Base-by-base conservation (phyloP, 2,888 invertebrate genomes). In the Linyphia triangularis region DNA sequence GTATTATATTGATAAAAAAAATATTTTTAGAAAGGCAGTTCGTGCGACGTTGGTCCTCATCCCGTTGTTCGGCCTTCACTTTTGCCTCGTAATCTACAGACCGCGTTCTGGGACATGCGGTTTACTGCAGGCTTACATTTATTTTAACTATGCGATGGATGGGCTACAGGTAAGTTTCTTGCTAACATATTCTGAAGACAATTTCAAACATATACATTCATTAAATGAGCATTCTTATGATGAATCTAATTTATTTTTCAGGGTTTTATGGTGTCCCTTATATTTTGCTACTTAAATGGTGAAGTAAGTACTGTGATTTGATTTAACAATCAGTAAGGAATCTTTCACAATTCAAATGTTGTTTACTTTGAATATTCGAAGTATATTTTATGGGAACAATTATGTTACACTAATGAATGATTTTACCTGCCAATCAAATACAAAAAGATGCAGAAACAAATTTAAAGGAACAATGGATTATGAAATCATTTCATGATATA, bases 41-140 rank as follows among this genome's bases (percentile, higher is more conserved):
- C 91, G 93, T 5, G 93, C 93, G 1, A 93, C 93, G 0, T 90
- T 94, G 82, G 92, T 94, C 79, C 91, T 94, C 78, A 92, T 94
- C 83, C 94, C 94, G 3, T 92, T 94, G 37, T 94, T 94, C 91
- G 94, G 94, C 4, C 92, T 94, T 1, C 93, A 94, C 90, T 93
- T 93, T 90, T 90, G 93, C 69, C 91, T 93, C 26, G 93, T 93
- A n/a, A 92, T 93, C 70, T 93, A 93, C 91, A 92, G 93, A 22
- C 91, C 91, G 2, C 88, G 90, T 5, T 89, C 78, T n/a, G 90
- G 90, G 5, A 89, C 90, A 4, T 92, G 92, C 85, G 90, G 91
- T 10, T 92, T 92, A 91, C 91, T 92, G 40, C 92, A 92, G 59
- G 85, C 92, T 24, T 93, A 93, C 91, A 92, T 92, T 90, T 92